These are phyloP conservation scores for Rhincodon typus DNA, from an alignment of 2,797 vertebrate genomes.

Conservation along the genomic window DNA sequence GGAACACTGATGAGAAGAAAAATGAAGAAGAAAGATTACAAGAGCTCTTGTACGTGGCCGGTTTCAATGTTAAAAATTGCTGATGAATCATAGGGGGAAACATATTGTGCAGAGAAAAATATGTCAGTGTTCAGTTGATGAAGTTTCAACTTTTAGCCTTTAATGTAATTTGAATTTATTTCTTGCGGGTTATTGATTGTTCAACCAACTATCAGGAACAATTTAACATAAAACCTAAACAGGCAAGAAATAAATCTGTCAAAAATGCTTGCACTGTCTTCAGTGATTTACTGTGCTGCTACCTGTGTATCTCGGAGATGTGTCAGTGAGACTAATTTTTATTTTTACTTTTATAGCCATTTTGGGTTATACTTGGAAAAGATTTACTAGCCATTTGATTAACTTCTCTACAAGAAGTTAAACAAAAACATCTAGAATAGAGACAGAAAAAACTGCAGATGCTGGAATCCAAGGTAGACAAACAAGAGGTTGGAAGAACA, in stretches of 20 bases:
- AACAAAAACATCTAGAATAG: not conserved
- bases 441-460: too few species aligned
- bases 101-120: not conserved
- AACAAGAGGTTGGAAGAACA: too few species aligned
- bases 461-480: too few species aligned
- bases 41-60: conserved; percentile 82
- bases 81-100: not conserved
- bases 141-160: not conserved
- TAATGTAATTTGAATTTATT: not conserved
- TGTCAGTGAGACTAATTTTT: not conserved
- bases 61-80: conserved; percentile 9
- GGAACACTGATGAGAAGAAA: conserved; percentile 91
- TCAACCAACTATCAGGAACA: too few species aligned
- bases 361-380: not conserved
- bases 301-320: not conserved
- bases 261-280: not conserved
- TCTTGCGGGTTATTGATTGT: not conserved
- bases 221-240: not conserved
- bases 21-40: conserved; percentile 97
- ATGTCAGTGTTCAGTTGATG: not conserved
- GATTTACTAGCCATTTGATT: conserved; percentile 15
- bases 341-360: not conserved
- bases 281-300: not conserved
- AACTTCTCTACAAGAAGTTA: not conserved
- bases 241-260: not conserved